Base-by-base conservation (phyloP, 2,113 vertebrate genomes). In the Aramus guarauna region DNA sequence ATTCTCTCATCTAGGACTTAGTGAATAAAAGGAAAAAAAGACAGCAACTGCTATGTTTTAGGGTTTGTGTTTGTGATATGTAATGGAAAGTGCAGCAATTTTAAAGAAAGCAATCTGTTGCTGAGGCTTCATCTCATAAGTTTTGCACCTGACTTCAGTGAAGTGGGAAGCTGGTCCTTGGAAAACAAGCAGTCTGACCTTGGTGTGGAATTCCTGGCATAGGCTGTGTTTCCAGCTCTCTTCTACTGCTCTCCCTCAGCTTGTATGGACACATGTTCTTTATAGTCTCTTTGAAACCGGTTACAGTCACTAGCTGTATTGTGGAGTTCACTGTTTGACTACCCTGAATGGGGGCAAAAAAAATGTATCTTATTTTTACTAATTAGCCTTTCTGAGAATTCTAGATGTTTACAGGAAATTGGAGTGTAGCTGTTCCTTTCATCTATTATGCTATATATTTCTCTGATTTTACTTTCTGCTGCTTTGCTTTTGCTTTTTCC, bases 181-280 rank as follows among this genome's bases (percentile, higher is more conserved):
- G 17, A 47, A 85, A 89, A 43, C 30, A 48, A 15, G 6, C 2
- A 12, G 11, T 63, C n/a, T 59, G 52, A 41, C 11, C 50, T 84
- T 2, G 0, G 18, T 9, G 21, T 34, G 12, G 20, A 26, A 2
- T 47, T 71, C 34, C 21, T 64, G 37, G 24, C 2, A 1, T 9
- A 43, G 39, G 17, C 27, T 75, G 12, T 4, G 2, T 76, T 92
- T 88, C 34, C 5, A 7, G 26, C 34, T 85, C 4, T 0, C 19
- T 81, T 59, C 37, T 66, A 1, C 17, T 1, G 1, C n/a, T 87
- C 32, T 41, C 7, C 37, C 24, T 83, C 6, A 10, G 17, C 14
- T 59, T 72, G 19, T 26, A 17, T 24, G 29, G 43, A 7, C 4
- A 15, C 11, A 7, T 6, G 1, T 23, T 55, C 15, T 60, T 59